Base-by-base conservation (phyloP, 1,140 invertebrate genomes). In the Antheraea pernyi region DNA sequence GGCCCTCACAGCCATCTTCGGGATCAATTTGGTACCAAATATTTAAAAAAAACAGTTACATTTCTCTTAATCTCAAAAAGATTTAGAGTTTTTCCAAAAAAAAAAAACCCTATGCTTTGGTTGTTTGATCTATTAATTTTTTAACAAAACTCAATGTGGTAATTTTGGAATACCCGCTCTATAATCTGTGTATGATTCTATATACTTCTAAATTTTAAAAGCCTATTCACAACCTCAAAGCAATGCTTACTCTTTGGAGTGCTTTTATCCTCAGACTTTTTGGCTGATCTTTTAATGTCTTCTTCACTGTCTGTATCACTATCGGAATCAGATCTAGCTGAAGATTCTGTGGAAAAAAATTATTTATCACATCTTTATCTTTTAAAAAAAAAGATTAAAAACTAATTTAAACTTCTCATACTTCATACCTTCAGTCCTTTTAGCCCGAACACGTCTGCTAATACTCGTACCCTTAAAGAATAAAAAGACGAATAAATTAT, bases 351-450 rank as follows among this genome's bases (percentile, higher is more conserved):
- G 82, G 13, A 19, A 48, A 64, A 68, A 77, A 70, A 72, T 37
- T 53, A 62, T 19, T 19, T 61, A 66, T 69, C 37, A 7, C 65
- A 46, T n/a, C n/a, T n/a, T n/a, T n/a, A n/a, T n/a, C n/a, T 39
- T 42, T 65, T 4, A 42, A 42, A 64, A n/a, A 36, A 37, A 39
- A 39, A 6, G 9, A 39, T 6, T 39, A 39, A 36, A 13, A 64
- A 37, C 7, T 9, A 39, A 9, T 37, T 37, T 64, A 39, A 37
- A 19, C 36, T 39, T 39, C 18, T 65, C 42, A 64, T 60, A 71
- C 63, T 39, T 68, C 94, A 94, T 81, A 95, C 96, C 82, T 96
- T 96, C 66, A 93, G 95, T 76, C 94, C 94, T 68, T 93, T 95
- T 76, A 92, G 94, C 16, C 93, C 94, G 70, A 91, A 95, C 68